These are phyloP conservation scores for Ciconia stormi DNA, from an alignment of 2,113 vertebrate species.

Conservation along the genomic window DNA sequence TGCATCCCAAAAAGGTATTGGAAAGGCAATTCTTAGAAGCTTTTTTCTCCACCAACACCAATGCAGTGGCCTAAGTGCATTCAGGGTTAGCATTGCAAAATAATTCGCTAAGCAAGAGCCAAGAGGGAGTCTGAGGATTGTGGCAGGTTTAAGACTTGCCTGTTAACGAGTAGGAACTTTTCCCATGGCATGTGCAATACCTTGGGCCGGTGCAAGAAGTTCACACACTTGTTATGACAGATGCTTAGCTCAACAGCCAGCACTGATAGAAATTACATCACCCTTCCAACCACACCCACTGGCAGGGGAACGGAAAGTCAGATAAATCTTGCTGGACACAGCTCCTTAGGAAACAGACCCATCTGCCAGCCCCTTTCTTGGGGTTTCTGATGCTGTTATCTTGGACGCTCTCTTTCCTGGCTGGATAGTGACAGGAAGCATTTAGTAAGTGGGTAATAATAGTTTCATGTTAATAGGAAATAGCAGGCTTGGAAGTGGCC, in stretches of 20 bases:
- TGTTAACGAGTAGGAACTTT: neutral
- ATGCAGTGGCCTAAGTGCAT: too few relatives aligned
- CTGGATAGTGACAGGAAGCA: constrained; percentile 63
- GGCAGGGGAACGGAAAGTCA: neutral
- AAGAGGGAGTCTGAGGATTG: neutral
- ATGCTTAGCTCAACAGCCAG: neutral
- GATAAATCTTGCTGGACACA: constrained; percentile 8
- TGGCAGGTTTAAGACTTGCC: neutral
- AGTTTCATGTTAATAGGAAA: constrained; percentile 65
- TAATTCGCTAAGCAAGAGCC: neutral
- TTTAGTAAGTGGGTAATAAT: constrained; percentile 73
- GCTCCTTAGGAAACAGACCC: constrained; percentile 2
- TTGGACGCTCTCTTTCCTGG: constrained; percentile 61
- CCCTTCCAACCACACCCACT: constrained; percentile 33
- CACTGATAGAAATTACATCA: constrained; percentile 6
- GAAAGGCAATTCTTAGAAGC: neutral
- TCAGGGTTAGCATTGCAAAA: neutral
- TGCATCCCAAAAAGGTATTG: neutral
- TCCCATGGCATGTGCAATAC: neutral
- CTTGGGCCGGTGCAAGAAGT: neutral
- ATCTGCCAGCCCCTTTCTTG: constrained; percentile 32
- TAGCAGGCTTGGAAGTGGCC: constrained; percentile 49
- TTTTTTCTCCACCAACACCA: neutral
- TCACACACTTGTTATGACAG: constrained; percentile 29
- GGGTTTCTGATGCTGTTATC: constrained; percentile 60